phyloP scores from a whole-genome alignment of 2,797 vertebrate species.

The Myotis daubentonii region DNA sequence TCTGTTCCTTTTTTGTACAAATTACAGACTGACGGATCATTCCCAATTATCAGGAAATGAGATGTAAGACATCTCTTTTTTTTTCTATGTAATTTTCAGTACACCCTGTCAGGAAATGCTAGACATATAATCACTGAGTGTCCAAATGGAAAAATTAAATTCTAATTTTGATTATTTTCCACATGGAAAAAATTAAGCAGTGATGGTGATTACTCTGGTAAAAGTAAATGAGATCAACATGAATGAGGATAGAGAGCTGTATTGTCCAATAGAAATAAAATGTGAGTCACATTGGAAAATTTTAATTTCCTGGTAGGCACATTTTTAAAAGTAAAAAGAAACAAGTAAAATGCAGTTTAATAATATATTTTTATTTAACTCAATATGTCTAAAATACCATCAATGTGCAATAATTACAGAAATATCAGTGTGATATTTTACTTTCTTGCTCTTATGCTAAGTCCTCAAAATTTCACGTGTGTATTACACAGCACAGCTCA shows the following conservation, averaged over 20 bases:
- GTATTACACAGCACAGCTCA: neutral
- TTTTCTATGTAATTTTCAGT: constrained; percentile 14
- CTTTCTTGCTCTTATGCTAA: neutral
- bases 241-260: neutral
- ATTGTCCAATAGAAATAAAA: neutral
- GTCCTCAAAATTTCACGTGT: neutral
- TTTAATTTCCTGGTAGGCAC: neutral
- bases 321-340: neutral
- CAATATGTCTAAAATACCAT: neutral
- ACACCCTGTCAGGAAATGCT: neutral
- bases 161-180: neutral
- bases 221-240: neutral
- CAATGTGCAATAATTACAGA: neutral
- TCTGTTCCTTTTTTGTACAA: constrained; percentile 17
- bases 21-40: constrained; percentile 30
- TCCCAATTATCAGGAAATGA: constrained; percentile 37
- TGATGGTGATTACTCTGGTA: neutral
- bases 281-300: neutral
- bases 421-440: neutral
- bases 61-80: neutral
- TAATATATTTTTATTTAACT: neutral
- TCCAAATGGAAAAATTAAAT: constrained; percentile 14
- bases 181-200: constrained; percentile 40
- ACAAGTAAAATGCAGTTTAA: neutral
- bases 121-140: constrained; percentile 24